Conservation (phyloP, 2,888 invertebrate genomes). For the Xylota sylvarum region DNA sequence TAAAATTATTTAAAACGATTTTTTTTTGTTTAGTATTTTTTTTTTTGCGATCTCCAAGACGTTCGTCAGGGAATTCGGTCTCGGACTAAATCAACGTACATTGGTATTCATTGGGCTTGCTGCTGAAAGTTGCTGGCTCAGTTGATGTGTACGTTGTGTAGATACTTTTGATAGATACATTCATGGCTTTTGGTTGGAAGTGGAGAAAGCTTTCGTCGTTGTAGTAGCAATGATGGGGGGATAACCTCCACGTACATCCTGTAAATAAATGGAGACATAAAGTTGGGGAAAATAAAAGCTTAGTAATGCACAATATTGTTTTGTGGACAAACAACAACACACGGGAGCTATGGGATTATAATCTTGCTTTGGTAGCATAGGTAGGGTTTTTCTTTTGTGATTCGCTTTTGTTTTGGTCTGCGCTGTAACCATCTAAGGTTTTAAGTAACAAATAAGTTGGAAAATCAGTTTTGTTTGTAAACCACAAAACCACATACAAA, state of each 20-base stretch:
- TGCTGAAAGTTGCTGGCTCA: constrained; percentile 59
- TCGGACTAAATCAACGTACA: constrained; percentile 80
- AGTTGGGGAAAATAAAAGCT: constrained; percentile 37
- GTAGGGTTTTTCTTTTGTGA: constrained; percentile 1
- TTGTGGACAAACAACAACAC: constrained; percentile 9
- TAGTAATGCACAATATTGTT: constrained; percentile 15
- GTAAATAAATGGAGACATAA: constrained; percentile 55
- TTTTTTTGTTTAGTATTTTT: constrained; percentile 15
- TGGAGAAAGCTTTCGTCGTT: constrained; percentile 50
- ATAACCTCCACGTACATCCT: constrained; percentile 53
- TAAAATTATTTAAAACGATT: constrained; percentile 35
- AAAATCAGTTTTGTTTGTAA: constrained; percentile 63
- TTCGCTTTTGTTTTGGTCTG: constrained; percentile 41
- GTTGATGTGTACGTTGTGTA: constrained; percentile 48
- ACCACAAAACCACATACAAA: constrained; percentile 58
- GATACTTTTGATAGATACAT: constrained; percentile 72
- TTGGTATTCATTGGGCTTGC: constrained; percentile 63
- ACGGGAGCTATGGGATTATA: background rate
- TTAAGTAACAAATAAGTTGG: constrained; percentile 50
- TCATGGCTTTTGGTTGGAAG: constrained; percentile 21
- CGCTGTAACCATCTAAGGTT: constrained; percentile 56
- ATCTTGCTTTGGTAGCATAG: background rate
- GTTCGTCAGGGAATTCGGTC: constrained; percentile 84
- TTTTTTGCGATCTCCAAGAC: constrained; percentile 79
- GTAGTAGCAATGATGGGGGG: constrained; percentile 32